These are phyloP conservation scores for Hypolimnas misippus DNA, from an alignment of 2,888 invertebrate genomes.

Conservation along the genomic window DNA sequence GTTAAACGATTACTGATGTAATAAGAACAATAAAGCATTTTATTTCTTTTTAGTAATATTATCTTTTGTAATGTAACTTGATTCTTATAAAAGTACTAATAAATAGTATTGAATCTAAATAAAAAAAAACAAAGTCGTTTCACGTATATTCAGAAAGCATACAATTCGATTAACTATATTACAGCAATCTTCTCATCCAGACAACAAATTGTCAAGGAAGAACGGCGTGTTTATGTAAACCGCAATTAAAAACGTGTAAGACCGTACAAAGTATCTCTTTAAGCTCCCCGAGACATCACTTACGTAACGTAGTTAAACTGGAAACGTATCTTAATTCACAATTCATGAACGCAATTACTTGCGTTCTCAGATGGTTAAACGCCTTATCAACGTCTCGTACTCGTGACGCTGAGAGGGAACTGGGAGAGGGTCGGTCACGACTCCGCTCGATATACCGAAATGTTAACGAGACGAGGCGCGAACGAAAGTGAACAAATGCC, in stretches of 20 bases:
- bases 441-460: slow-evolving; percentile 69
- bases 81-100: background rate
- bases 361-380: slow-evolving; percentile 35
- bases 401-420: slow-evolving; percentile 76
- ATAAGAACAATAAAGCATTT: background rate
- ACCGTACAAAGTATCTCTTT: slow-evolving; percentile 1
- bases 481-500: slow-evolving; percentile 70
- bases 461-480: slow-evolving; percentile 67
- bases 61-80: background rate
- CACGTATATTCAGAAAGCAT: background rate
- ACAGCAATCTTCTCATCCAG: background rate
- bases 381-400: slow-evolving; percentile 42
- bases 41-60: background rate
- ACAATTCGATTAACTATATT: background rate
- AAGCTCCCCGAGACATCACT: slow-evolving; percentile 20
- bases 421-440: slow-evolving; percentile 70
- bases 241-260: slow-evolving; percentile 22
- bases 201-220: slow-evolving; percentile 8
- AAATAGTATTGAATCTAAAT: too few relatives aligned
- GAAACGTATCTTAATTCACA: slow-evolving; percentile 37
- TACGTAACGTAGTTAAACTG: slow-evolving; percentile 32
- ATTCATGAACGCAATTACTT: slow-evolving; percentile 39
- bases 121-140: background rate
- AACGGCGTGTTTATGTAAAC: slow-evolving; percentile 8
- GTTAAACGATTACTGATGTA: background rate